Percentiles rank a stretch among this genome's conserved stretches.
Conservation (phyloP, 1,140 invertebrate genomes). For the Drosophila nannoptera region DNA sequence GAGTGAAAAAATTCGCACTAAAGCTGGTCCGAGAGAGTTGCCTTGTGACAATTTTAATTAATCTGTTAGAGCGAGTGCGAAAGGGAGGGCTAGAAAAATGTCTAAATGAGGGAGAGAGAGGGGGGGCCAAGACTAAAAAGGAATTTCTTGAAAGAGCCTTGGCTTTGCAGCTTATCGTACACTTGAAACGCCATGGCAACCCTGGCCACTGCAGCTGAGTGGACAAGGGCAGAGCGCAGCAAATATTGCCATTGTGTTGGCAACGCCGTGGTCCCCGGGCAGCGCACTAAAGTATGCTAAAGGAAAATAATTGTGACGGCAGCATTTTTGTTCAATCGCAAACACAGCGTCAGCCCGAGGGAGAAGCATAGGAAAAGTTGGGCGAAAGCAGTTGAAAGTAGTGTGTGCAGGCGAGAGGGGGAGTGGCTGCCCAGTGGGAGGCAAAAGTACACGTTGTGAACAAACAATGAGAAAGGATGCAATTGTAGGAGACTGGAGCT, state of each 20-base stretch:
- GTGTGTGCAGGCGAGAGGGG: constrained; percentile 55
- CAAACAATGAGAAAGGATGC: constrained; percentile 34
- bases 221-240: constrained; percentile 12
- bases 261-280: constrained; percentile 22
- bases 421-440: constrained; percentile 43
- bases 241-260: background rate
- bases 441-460: constrained; percentile 23
- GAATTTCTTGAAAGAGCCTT: background rate
- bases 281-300: constrained; percentile 55
- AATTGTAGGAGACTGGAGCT: constrained; percentile 59
- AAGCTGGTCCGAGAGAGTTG: background rate
- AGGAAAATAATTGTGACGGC: constrained; percentile 45
- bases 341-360: constrained; percentile 23
- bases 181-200: constrained; percentile 43
- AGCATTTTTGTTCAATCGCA: constrained; percentile 57
- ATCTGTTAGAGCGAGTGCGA: too few relatives aligned
- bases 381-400: constrained; percentile 35
- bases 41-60: too few relatives aligned
- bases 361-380: background rate
- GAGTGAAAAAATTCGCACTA: background rate
- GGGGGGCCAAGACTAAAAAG: background rate
- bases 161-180: background rate
- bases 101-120: too few relatives aligned
- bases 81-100: too few relatives aligned
- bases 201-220: constrained; percentile 19